These are phyloP conservation scores for Chloromyia formosa DNA, from an alignment of 2,888 invertebrate genomes.

Conservation along the genomic window DNA sequence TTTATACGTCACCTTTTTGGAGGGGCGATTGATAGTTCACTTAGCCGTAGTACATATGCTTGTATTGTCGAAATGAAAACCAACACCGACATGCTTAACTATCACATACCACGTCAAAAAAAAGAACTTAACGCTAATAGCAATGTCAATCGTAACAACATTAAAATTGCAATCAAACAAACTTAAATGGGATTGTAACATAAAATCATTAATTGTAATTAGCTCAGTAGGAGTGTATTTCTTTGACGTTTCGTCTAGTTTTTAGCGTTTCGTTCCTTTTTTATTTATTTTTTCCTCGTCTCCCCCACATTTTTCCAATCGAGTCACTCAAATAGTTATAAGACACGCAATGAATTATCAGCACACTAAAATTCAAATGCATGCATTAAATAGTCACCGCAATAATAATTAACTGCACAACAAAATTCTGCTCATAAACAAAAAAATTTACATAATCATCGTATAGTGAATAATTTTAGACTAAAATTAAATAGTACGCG, in stretches of 20 bases:
- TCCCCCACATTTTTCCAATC: not conserved
- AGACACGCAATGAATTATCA: slow-evolving; percentile 40
- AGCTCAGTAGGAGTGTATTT: not conserved
- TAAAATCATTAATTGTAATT: slow-evolving; percentile 31
- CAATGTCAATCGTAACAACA: no score
- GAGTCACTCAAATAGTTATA: slow-evolving; percentile 25
- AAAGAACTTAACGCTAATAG: no score
- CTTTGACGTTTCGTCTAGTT: not conserved
- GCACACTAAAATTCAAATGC: slow-evolving; percentile 39
- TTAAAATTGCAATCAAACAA: not conserved
- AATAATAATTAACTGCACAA: slow-evolving; percentile 42
- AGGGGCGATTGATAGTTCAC: no score
- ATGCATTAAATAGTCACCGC: slow-evolving; percentile 40
- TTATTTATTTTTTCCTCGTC: not conserved
- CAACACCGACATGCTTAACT: no score
- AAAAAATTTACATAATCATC: slow-evolving; percentile 40
- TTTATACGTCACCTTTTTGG: no score
- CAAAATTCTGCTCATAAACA: slow-evolving; percentile 40
- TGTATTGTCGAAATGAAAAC: no score
- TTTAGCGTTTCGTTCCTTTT: not conserved
- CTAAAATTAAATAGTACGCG: slow-evolving; percentile 31
- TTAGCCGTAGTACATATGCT: no score
- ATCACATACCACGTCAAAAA: no score
- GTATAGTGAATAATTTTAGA: slow-evolving; percentile 36
- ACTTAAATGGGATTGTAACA: not conserved